Conservation (phyloP, 1,140 invertebrate genomes). For the Rhopalosiphum maidis region DNA sequence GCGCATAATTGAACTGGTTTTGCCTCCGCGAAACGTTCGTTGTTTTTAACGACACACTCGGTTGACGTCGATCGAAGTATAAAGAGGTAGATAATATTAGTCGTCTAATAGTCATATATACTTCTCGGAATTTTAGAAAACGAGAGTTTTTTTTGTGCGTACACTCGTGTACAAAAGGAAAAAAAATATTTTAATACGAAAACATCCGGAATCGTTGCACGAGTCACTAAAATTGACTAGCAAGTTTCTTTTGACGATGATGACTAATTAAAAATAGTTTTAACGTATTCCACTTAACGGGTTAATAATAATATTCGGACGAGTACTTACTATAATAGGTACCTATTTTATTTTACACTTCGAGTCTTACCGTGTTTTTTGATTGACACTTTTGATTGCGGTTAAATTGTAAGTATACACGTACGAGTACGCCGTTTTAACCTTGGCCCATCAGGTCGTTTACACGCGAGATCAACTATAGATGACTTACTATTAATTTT, state of each 20-base stretch:
- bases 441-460: background rate
- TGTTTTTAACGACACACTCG: background rate
- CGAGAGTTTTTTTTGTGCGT: background rate
- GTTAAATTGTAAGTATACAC: background rate
- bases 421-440: background rate
- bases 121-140: background rate
- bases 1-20: slow-evolving; percentile 7
- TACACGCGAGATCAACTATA: background rate
- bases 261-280: background rate
- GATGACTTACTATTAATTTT: background rate
- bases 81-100: background rate
- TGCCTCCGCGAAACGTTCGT: background rate
- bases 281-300: background rate
- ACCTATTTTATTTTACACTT: background rate
- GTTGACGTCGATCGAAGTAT: background rate
- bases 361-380: background rate
- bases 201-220: background rate
- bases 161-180: background rate
- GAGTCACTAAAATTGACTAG: background rate
- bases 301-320: background rate
- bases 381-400: background rate
- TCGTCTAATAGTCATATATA: background rate
- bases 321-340: background rate
- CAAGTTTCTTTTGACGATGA: background rate
- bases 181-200: background rate